Conservation (phyloP, 2,888 invertebrate species). For the Pinctada fucata region DNA sequence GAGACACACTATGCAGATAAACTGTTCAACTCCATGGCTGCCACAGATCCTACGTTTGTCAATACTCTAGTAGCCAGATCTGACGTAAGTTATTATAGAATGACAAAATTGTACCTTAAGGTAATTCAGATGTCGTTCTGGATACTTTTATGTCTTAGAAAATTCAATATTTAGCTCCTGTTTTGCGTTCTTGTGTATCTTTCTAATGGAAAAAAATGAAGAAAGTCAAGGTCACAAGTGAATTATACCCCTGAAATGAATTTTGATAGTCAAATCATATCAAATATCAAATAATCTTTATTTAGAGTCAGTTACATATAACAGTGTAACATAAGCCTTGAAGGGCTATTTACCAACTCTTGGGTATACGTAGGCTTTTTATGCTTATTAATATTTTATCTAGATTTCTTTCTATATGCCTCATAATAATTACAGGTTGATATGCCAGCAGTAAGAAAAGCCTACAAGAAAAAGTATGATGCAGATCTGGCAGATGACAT, state of each 20-base stretch:
- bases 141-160: no score
- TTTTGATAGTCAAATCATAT: no score
- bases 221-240: neutral
- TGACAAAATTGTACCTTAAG: neutral
- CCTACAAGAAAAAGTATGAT: constrained; percentile 68
- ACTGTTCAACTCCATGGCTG: constrained; percentile 56
- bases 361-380: no score
- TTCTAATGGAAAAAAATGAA: neutral
- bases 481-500: constrained; percentile 65
- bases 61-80: constrained; percentile 59
- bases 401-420: no score
- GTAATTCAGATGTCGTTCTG: neutral
- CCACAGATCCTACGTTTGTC: constrained; percentile 60
- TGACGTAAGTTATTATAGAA: constrained; percentile 52
- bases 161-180: no score
- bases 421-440: constrained; percentile 55
- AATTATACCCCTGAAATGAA: no score
- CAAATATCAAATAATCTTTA: no score
- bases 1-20: constrained; percentile 56
- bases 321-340: no score
- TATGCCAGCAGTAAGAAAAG: constrained; percentile 63
- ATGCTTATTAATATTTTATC: no score
- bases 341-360: no score
- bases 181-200: no score
- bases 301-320: no score